Evolutionary conservation across 2,113 vertebrate species (phyloP), one percentile per base, ranked within the genome.

Genomic region (Pseudolaguvia tuberculata): DNA sequence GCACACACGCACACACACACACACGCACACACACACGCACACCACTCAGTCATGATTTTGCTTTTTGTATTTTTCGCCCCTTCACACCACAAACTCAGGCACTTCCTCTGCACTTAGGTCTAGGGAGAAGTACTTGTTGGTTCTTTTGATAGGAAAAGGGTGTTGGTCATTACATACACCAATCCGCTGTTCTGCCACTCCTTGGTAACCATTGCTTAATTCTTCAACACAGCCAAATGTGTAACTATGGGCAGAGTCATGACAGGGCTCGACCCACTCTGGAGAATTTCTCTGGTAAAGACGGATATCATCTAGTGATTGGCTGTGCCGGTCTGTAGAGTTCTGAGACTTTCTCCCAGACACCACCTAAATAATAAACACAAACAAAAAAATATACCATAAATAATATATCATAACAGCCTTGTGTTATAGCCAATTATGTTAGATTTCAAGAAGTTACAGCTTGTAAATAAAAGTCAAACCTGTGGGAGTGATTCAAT

Each of bases 101-200:
- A 98, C 92, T 76, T 98, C 95, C 0, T 98, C 96, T 0, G 90
- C 92, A 79, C 92, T 94, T 73, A 99, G 93, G 79, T 99, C 96
- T 88, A 99, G 85, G 20, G 96, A 98, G 85, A 98, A 97, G 88
- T 98, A 98, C 75, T 98, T 99, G 93, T 94, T 99, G 88, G 95
- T 92, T 89, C 96, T 94, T 86, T 98, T 98, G 88, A 94, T 94
- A 0, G 93, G 91, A 52, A 95, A 94, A 21, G 91, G 51, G 42
- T 94, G 85, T 81, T 88, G 92, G 81, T 93, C 72, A 4, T 91
- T 87, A 18, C 92, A 92, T 81, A 96, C 93, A 79, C 92, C 90
- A 72, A 90, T 77, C 13, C 93, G 94, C 84, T 96, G 96, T 58
- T 95, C 96, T 3, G 91, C 93, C 80, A 96, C 83, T 80, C 93